Base-by-base conservation (phyloP, 2,113 vertebrate genomes). In the Apodemus sylvaticus region DNA sequence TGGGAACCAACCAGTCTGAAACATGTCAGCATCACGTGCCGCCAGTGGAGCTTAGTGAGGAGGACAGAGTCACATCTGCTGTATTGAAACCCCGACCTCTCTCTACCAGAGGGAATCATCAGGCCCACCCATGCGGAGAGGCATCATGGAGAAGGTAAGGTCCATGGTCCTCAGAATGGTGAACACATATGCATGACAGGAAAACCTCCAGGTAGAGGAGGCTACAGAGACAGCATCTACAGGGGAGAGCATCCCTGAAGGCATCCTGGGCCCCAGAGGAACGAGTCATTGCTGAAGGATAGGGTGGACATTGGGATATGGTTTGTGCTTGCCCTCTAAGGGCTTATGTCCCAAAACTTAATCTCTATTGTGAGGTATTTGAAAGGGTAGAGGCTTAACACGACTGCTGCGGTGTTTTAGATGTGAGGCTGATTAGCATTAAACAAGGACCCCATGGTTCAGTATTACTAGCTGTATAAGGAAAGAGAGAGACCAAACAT, bases 21-120 rank as follows among this genome's bases (percentile, higher is more conserved):
- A 53, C 0, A 62, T 19, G 36, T 76, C 11, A 7, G 39, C 7
- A 9, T 73, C 0, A 0, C 62, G 48, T n/a, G 36, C 12, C 74
- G 22, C 29, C 4, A 2, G 0, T 13, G 34, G 45, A 5, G 62
- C 3, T 3, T 22, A 4, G 19, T 62, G 22, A 82, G 45, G 29
- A 89, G 8, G 5, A 60, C 7, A 7, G 26, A 53, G 55, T 45
- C 36, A 22, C 45, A 60, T 74, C 48, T 17, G 22, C 13, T 16
- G 34, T 11, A 51, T 58, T 90, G 76, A 83, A 78, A 81, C 17
- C 36, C 39, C 64, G 60, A 74, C 42, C 78, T 19, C 13, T 71
- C 70, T 55, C 73, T 77, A 14, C 51, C 45, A 76, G n/a, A 29
- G 73, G 58, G 85, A 86, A 62, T 20, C 16, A 12, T 29, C 55